A percentile compares a stretch with the other conserved stretches of the same genome.
Conservation (phyloP, 2,888 invertebrate species). For the Mamestra brassicae region DNA sequence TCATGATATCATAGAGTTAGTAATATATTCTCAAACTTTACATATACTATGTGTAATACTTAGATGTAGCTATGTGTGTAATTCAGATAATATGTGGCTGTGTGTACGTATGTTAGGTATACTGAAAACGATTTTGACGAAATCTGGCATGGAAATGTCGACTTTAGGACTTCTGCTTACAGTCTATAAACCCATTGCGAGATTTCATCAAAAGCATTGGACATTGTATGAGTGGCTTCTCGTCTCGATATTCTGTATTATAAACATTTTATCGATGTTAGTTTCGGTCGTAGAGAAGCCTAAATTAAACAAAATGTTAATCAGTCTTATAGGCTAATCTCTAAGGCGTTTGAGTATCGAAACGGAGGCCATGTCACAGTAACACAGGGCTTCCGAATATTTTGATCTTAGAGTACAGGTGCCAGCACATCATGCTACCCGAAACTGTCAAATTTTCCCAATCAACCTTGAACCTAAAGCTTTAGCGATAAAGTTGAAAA, state of each 20-base stretch:
- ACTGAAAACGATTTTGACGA: constrained; percentile 16
- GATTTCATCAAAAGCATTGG: constrained; percentile 32
- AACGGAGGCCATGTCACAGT: constrained; percentile 29
- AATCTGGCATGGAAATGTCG: constrained; percentile 29
- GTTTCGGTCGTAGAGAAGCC: constrained; percentile 37
- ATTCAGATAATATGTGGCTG: constrained; percentile 64
- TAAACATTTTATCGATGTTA: constrained; percentile 50
- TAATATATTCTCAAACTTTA: constrained; percentile 71
- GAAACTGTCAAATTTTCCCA: no score
- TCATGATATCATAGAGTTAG: constrained; percentile 75
- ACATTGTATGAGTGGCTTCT: constrained; percentile 23
- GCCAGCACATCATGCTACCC: no score
- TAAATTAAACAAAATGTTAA: constrained; percentile 4
- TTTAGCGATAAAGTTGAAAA: no score
- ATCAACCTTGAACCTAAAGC: no score
- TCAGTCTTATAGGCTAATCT: constrained; percentile 3
- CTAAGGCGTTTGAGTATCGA: constrained; percentile 48
- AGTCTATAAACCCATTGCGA: constrained; percentile 40
- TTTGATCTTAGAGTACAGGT: constrained; percentile 41
- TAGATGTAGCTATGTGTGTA: constrained; percentile 70
- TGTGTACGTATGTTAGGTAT: constrained; percentile 49
- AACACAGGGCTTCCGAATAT: constrained; percentile 57
- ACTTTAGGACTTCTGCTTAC: constrained; percentile 36
- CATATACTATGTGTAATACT: constrained; percentile 71
- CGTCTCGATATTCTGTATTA: constrained; percentile 50